phyloP scores from a whole-genome alignment of 2,113 vertebrate species.

The Pygoscelis adeliae region DNA sequence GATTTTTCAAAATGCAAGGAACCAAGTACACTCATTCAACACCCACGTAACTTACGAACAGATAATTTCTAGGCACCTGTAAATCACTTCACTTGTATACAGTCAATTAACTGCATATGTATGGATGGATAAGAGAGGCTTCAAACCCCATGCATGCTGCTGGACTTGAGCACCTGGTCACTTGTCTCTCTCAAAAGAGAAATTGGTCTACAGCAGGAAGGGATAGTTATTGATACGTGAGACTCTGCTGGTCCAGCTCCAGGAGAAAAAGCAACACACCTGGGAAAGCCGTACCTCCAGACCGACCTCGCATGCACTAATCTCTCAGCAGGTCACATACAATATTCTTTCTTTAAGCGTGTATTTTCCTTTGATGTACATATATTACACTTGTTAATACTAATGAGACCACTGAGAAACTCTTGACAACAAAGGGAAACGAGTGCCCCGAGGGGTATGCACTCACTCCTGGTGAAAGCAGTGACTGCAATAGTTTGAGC shows the following conservation, averaged over 20 bases:
- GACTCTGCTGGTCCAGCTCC: background rate
- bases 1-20: constrained; percentile 9
- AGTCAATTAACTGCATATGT: background rate
- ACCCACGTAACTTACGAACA: background rate
- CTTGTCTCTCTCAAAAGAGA: background rate
- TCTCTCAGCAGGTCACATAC: background rate
- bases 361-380: background rate
- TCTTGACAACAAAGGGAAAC: constrained; percentile 17
- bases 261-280: background rate
- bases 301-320: accelerated
- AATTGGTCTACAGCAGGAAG: background rate
- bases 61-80: background rate
- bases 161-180: background rate
- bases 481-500: background rate
- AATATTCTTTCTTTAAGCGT: background rate
- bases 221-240: background rate
- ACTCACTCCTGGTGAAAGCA: background rate
- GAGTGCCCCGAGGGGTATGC: background rate
- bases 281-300: background rate
- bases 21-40: background rate
- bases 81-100: background rate
- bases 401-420: constrained; percentile 7
- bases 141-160: background rate
- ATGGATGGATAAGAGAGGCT: accelerated
- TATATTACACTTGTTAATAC: background rate